Base-by-base conservation (phyloP, 2,113 vertebrate genomes). In the Forbesichthys papilliferus region DNA sequence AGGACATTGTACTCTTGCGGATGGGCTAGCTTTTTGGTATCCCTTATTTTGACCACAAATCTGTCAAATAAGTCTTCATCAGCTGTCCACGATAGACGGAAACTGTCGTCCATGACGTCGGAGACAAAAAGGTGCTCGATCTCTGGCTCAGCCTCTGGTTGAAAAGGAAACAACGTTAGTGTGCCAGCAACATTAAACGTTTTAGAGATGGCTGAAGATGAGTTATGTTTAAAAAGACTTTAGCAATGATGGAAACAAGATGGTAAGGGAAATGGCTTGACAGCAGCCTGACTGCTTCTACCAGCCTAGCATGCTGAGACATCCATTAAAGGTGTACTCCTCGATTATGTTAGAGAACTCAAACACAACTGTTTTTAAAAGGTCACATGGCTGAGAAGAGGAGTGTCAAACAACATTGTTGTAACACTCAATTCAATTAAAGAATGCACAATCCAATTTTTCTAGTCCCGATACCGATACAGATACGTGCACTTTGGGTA, bases 111-210 rank as follows among this genome's bases (percentile, higher is more conserved):
- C 1, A 93, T 95, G 61, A 94, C 83, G 68, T 97, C 95, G 53
- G 96, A 98, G 83, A 98, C 92, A 84, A 95, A 91, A 67, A 99
- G 95, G 88, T 98, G 95, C 89, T 98, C 96, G 71, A 98, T 95
- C 91, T 98, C 97, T 0, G 95, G 94, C 81, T 98, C 96, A 2
- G 95, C 95, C 93, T 98, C 97, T 99, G 93, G 73, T 85, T 85
- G 78, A 79, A 85, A 90, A 79, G 73, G 79, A 86, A 71, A 91
- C 75, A 81, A 58, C 5, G 4, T 42, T 42, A 42, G 36, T 42
- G 36, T 42, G 5, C 36, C 36, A 42, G 36, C 36, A 42, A 42
- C 36, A 42, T 42, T 67, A 59, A 69, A 46, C 3, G 3, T 73
- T 20, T 27, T 1, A 2, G 27, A 27, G 27, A 27, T 27, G 27